These are phyloP conservation scores for Hippocampus guttulatus DNA, from an alignment of 2,113 vertebrate species.

Conservation along the genomic window DNA sequence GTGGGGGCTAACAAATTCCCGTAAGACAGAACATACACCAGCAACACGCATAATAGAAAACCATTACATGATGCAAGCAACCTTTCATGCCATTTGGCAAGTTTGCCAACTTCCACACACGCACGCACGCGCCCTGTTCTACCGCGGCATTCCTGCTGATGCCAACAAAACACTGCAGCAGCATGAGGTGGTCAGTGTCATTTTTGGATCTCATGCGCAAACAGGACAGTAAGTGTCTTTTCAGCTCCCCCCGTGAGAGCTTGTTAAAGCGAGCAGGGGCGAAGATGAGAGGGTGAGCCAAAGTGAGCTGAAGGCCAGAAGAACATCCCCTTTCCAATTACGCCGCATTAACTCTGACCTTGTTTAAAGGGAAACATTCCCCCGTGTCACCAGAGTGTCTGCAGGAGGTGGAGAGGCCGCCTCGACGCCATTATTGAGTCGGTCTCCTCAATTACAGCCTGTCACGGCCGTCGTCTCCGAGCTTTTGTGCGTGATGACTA, in stretches of 20 bases:
- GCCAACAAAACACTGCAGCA: not conserved
- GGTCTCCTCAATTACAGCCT: slow-evolving; percentile 47
- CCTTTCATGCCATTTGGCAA: too few relatives aligned
- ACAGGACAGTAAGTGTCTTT: slow-evolving; percentile 12
- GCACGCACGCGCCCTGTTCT: too few relatives aligned
- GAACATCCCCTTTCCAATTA: slow-evolving; percentile 57
- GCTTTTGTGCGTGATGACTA: slow-evolving; percentile 19
- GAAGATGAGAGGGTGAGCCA: slow-evolving; percentile 19
- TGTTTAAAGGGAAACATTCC: slow-evolving; percentile 65
- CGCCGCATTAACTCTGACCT: slow-evolving; percentile 45
- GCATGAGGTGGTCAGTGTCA: not conserved
- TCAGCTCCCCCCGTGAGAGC: slow-evolving; percentile 9
- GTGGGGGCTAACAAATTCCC: too few relatives aligned
- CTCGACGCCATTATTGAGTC: slow-evolving; percentile 44
- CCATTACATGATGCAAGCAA: too few relatives aligned
- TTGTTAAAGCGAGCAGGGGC: slow-evolving; percentile 29
- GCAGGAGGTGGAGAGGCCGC: slow-evolving; percentile 45
- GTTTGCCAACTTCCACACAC: too few relatives aligned
- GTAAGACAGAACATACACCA: too few relatives aligned
- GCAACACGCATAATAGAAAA: too few relatives aligned
- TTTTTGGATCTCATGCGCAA: slow-evolving; percentile 7
- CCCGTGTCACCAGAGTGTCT: slow-evolving; percentile 60
- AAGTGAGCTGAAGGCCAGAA: slow-evolving; percentile 30
- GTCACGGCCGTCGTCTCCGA: slow-evolving; percentile 27
- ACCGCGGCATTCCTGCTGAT: too few relatives aligned